Conservation (phyloP, 2,797 vertebrate genomes). For the Margarornis squamiger region DNA sequence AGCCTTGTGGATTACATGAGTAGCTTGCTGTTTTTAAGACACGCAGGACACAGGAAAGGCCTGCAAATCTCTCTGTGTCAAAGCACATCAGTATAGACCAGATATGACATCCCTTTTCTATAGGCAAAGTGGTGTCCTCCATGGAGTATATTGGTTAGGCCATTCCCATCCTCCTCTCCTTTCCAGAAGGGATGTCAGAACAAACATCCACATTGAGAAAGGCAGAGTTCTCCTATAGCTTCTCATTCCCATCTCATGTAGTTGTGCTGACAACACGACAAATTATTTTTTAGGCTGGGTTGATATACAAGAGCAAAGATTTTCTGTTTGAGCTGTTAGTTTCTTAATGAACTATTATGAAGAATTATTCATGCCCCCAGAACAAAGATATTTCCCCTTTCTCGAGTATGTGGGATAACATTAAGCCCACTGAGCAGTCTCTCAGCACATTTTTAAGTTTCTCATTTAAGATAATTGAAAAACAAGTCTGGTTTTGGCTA, state of each 20-base stretch:
- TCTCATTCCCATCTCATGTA: not conserved
- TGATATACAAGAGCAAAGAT: not conserved
- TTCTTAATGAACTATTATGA: not conserved
- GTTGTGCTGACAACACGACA: not conserved
- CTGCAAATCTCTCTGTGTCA: slow-evolving; percentile 49
- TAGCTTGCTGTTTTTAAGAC: slow-evolving; percentile 15
- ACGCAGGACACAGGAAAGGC: slow-evolving; percentile 27
- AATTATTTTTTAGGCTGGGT: not conserved
- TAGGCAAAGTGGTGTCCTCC: not conserved
- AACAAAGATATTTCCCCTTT: not conserved
- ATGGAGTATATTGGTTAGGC: not conserved
- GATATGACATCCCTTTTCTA: not conserved
- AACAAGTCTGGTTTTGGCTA: not conserved
- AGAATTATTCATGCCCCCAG: not conserved
- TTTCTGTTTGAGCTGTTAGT: not conserved
- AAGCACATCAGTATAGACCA: slow-evolving; percentile 12
- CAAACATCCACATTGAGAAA: rapidly evolving
- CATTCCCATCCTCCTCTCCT: not conserved
- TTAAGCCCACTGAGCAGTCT: not conserved
- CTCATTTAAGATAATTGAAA: not conserved
- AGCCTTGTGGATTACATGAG: slow-evolving; percentile 42
- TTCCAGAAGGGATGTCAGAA: not conserved
- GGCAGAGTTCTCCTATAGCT: rapidly evolving
- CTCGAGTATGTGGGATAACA: not conserved
- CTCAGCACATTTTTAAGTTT: not conserved